Conservation (phyloP, 1,140 invertebrate species). For the Bathynomus jamesi region DNA sequence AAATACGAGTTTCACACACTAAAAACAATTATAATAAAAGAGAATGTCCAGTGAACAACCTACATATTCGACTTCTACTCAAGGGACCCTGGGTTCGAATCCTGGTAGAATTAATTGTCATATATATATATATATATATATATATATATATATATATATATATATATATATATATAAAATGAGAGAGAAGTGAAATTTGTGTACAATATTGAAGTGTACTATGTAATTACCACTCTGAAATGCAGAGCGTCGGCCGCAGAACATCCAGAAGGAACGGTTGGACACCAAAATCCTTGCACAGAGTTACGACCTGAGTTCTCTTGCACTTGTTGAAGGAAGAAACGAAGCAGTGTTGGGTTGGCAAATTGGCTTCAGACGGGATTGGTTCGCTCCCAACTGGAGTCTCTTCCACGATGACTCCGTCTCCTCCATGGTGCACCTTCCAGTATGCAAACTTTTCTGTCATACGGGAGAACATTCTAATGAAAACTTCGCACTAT, state of each 20-base stretch:
- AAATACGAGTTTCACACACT: background rate
- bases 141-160: too few relatives aligned
- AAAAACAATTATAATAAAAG: background rate
- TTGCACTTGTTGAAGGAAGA: conserved; percentile 16
- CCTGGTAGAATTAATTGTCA: too few relatives aligned
- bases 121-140: too few relatives aligned
- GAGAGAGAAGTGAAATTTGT: too few relatives aligned
- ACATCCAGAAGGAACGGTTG: conserved; percentile 4
- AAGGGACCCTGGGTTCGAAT: background rate
- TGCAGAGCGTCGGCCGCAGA: conserved; percentile 4
- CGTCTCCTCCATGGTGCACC: conserved; percentile 8
- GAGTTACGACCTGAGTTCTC: conserved; percentile 7
- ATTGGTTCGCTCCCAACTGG: conserved; percentile 7
- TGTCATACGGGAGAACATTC: too few relatives aligned
- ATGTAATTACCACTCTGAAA: conserved; percentile 19
- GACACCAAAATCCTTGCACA: background rate
- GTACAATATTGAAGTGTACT: background rate
- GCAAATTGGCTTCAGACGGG: conserved; percentile 11
- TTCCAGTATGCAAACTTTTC: conserved; percentile 13
- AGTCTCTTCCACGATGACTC: conserved; percentile 9
- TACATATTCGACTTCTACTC: background rate
- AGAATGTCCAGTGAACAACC: background rate
- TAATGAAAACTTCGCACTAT: too few relatives aligned
- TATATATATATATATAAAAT: too few relatives aligned
- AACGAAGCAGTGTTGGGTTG: conserved; percentile 28